Evolutionary conservation across 2,888 invertebrate species (phyloP), one percentile per base, ranked within the genome.

Genomic region (Chromoteleia sp.): DNA sequence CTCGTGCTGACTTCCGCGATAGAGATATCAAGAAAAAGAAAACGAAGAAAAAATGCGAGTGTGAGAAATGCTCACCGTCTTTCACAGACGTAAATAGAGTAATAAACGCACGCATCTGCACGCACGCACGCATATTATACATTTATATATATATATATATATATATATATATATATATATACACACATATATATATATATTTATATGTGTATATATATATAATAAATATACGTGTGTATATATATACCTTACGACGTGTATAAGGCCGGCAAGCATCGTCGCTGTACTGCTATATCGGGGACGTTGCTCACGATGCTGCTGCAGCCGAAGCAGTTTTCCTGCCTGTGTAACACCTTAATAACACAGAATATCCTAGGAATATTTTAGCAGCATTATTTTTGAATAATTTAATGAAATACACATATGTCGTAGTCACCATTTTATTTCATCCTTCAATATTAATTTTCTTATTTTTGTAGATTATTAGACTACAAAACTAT

Each of bases 1-100:
- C 52, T 36, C 12, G n/a, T 12, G n/a, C 65, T 43, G 56, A 74
- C 67, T 67, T 79, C 68, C 68, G 71, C 43, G 67, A 58, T 50
- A 39, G 12, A 39, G 59, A 68, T 33, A 73, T 45, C 61, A 67
- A 59, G 52, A 79, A 59, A 54, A 73, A 39, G 50, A 71, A 14
- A 41, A 58, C 50, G 41, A 71, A 50, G 56, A 58, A 68, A 65
- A 54, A 54, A 73, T 77, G 41, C 15, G 43, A 30, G 39, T 39
- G 33, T 54, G 63, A 63, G 70, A 45, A 21, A 63, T 54, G 59
- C 29, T 52, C 48, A 29, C 8, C 39, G 43, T 45, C 63, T 61
- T 29, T 50, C 50, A 30, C 29, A 6, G 3, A 56, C 8, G 56
- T 59, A 59, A 10, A 59, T 59, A 71, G 52, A 65, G 8, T 54